Evolutionary conservation across 2,888 invertebrate genomes (phyloP), one percentile per base, ranked within the genome.

Genomic region (Calameuta pallipes): DNA sequence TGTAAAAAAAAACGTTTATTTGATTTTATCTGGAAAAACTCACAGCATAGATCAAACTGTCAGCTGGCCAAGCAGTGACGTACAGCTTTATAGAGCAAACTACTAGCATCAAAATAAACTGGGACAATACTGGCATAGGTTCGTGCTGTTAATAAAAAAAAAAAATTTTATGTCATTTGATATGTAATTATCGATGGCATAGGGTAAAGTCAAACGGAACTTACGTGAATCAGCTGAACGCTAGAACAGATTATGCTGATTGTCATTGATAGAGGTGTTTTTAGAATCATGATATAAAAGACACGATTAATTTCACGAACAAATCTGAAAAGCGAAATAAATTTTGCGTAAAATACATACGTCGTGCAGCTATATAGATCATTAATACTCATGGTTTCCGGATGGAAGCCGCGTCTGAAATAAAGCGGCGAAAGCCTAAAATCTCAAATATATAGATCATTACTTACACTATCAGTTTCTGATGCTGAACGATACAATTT

Each of bases 21-120:
- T 71, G 71, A 71, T 33, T 71, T 56, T 9, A 15, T 6, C 23
- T 9, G 9, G 56, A 23, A 56, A 56, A 56, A 76, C 81, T 80
- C 80, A 88, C 89, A 78, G 82, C 85, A 35, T 84, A 84, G 37
- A 83, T 83, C 30, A 89, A 82, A 78, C 89, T 86, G 73, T 89
- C 86, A 4, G 89, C 89, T 4, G 89, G 87, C 84, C 87, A 86
- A 6, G 86, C 82, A n/a, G 80, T 88, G 1, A 88, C 79, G 70
- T 84, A 88, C 3, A 89, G 82, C 30, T 84, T 85, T 15, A 85
- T 75, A 41, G 84, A 83, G n/a, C 86, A 86, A 35, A 80, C 82
- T n/a, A 83, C 6, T 2, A 86, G 80, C 83, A 89, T 80, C 15
- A 83, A 80, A 36, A 86, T 74, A 34, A 87, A 88, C 76, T 85